Evolutionary conservation across 2,797 vertebrate species (phyloP), one percentile per base, ranked within the genome.

Genomic region (Lagocephalus sceleratus): DNA sequence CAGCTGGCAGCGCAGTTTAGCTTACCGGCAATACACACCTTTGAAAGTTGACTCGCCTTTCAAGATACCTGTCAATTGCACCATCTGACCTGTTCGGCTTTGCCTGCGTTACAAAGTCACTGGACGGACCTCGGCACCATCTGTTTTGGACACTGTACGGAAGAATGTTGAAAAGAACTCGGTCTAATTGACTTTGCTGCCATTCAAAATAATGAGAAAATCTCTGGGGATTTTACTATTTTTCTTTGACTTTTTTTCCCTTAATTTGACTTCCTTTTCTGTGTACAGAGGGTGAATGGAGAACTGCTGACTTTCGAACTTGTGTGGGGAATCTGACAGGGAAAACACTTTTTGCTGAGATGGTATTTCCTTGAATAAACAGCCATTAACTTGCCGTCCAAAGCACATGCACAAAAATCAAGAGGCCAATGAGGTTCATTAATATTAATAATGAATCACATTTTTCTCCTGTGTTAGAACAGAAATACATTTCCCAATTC

Each of bases 1-100:
- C 85, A 85, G 83, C 77, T 67, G 82, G 62, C 73, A 64, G 57
- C 6, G 9, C 56, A 67, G 57, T 45, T 56, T 71, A 82, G 69
- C 66, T 72, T 17, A 44, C 66, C 73, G 79, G 65, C 76, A 76
- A 67, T 81, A 73, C 66, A 72, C 67, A n/a, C 57, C 64, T 84
- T 81, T 81, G 70, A 75, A 78, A 64, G 42, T 50, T 16, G 26
- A 66, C 60, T 56, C 46, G 19, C 69, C 51, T 76, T 78, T 78
- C 51, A 67, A 68, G 38, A 66, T 46, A 69, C 66, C 62, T 60
- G 69, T 75, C 71, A 45, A 50, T 49, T 32, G 51, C 26, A 47
- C 17, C 55, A 73, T 65, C 57, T 52, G 59, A 85, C 74, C 73
- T 54, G 68, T 19, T 52, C 20, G 8, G 19, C 49, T 77, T 64